phyloP scores from a whole-genome alignment of 2,888 invertebrate genomes.

The Callinectes sapidus region DNA sequence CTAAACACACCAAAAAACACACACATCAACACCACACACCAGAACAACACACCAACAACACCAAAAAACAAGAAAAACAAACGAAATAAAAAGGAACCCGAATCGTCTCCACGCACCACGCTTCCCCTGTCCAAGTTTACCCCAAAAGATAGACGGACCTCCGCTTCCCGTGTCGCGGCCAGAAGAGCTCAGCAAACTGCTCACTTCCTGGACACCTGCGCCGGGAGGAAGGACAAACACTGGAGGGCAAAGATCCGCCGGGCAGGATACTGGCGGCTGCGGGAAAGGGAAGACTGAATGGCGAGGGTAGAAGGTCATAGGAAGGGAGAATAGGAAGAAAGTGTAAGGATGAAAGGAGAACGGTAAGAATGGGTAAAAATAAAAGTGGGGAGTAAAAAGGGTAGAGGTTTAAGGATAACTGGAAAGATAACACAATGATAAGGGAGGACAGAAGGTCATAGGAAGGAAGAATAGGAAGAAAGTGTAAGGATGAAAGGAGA shows the following conservation, averaged over 20 bases:
- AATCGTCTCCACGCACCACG: neutral
- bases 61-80: neutral
- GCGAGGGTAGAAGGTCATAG: neutral
- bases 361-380: neutral
- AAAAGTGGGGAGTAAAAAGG: neutral
- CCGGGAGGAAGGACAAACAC: slow-evolving; percentile 24
- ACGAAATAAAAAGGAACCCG: neutral
- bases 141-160: slow-evolving; percentile 21
- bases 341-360: neutral
- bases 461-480: neutral
- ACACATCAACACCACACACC: too few species aligned
- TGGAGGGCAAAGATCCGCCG: slow-evolving; percentile 12
- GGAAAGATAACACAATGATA: too few species aligned
- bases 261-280: neutral
- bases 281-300: neutral
- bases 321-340: neutral
- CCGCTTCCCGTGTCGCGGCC: slow-evolving; percentile 28
- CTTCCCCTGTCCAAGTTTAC: neutral
- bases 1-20: too few species aligned
- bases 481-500: neutral
- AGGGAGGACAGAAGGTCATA: neutral
- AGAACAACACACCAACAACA: too few species aligned
- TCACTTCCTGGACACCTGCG: slow-evolving; percentile 32
- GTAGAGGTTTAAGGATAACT: neutral
- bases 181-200: slow-evolving; percentile 21